A percentile compares a stretch with the other conserved stretches of the same genome.
Conservation (phyloP, 2,113 vertebrate genomes). For the Antechinus flavipes region DNA sequence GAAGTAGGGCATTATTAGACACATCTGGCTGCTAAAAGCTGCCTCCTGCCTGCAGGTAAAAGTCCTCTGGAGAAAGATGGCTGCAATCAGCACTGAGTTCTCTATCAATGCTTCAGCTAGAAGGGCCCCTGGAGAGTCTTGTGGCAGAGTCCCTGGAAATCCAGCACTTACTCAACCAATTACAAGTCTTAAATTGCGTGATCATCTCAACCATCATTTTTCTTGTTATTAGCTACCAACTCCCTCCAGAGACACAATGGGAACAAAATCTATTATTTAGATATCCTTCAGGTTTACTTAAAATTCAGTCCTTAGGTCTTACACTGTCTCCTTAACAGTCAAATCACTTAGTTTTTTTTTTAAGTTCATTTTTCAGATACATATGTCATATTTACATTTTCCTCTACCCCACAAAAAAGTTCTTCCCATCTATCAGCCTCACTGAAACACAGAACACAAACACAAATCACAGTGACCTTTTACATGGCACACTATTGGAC, state of each 20-base stretch:
- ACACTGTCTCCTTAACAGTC: neutral
- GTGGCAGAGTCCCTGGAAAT: conserved; percentile 1
- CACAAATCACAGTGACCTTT: neutral
- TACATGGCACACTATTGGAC: neutral
- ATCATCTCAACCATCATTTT: neutral
- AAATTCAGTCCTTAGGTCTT: neutral
- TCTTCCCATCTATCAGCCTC: neutral
- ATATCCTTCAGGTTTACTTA: conserved; percentile 16
- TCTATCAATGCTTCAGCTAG: neutral
- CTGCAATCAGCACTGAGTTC: neutral
- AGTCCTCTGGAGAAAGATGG: neutral
- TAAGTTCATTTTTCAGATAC: neutral
- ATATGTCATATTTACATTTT: neutral
- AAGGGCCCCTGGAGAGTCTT: neutral
- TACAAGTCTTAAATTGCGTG: conserved; percentile 26
- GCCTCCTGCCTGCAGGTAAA: neutral
- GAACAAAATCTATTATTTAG: neutral
- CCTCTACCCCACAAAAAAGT: conserved; percentile 11
- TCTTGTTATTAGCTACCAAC: conserved; percentile 26
- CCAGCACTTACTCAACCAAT: conserved; percentile 24
- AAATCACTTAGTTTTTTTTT: neutral
- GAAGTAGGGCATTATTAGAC: neutral
- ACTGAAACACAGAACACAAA: neutral
- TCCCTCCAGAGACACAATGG: neutral
- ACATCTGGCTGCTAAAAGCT: neutral